Percentiles rank a stretch among this genome's conserved stretches.
Conservation (phyloP, 2,797 vertebrate genomes). For the Oreochromis mossambicus region DNA sequence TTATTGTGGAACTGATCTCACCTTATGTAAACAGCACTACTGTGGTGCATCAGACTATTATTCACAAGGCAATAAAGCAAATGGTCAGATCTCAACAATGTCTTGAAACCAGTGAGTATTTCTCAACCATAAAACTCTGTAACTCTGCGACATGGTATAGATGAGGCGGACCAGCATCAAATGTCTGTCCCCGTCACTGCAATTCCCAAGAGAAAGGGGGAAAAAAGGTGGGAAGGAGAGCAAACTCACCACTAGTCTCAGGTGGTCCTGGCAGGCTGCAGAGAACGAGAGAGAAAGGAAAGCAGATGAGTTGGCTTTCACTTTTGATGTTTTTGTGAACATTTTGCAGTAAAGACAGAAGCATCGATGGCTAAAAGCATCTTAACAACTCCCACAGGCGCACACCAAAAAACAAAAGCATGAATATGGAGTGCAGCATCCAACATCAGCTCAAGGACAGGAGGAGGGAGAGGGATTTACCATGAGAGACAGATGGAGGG, state of each 20-base stretch:
- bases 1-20: neutral
- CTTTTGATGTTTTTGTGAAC: neutral
- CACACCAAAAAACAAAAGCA: neutral
- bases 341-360: neutral
- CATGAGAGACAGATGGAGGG: neutral
- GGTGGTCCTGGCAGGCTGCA: conserved; percentile 25
- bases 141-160: neutral
- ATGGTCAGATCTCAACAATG: neutral
- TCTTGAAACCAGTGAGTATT: neutral
- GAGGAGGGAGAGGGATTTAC: neutral
- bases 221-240: neutral
- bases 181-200: neutral
- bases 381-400: neutral
- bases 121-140: neutral
- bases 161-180: neutral
- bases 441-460: neutral
- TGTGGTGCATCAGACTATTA: neutral
- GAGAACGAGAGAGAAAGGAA: neutral
- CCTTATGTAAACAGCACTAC: too few species aligned
- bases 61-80: neutral
- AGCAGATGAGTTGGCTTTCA: neutral
- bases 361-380: neutral
- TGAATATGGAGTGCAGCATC: neutral
- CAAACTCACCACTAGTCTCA: conserved; percentile 49
- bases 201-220: neutral